Evolutionary conservation across 2,888 invertebrate genomes (phyloP), one percentile per base, ranked within the genome.

Genomic region (Mythimna impura): DNA sequence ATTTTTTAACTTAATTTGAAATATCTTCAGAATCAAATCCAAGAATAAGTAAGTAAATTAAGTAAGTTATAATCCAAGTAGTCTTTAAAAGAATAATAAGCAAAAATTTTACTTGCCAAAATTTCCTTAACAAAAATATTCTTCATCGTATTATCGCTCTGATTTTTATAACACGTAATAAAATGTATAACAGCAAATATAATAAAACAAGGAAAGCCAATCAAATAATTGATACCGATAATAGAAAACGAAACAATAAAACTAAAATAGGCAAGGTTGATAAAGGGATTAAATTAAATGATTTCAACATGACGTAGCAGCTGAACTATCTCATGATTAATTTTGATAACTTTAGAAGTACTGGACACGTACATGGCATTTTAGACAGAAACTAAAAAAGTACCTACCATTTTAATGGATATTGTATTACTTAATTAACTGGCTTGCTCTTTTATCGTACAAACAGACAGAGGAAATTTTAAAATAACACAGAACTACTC

Each of bases 211-310:
- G 52, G 0, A n/a, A 36, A 54, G 36, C 10, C 17, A 25, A 61
- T 30, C 20, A 8, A 50, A 30, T n/a, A n/a, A 5, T 7, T 40
- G 7, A n/a, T 50, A 30, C 6, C 2, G 50, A 76, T 73, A 47
- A 66, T 17, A n/a, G 6, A 43, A 22, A 47, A 1, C 14, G 14
- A 22, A 43, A 68, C 47, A 68, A 40, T 54, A 20, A 55, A 55
- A 58, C 22, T 3, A 50, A 52, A 52, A 36, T 25, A 75, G 36
- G 22, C 7, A 12, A 70, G 0, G 7, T 12, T 8, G 71, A 76
- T 76, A 64, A 54, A 71, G 0, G 25, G 34, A 76, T 76, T 76
- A 76, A 50, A 64, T 54, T 36, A 76, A 63, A 64, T 0, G 20
- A 2, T 25, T 75, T 40, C 17, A 67, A 12, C 17, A 50, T 64